These are phyloP conservation scores for Mallateleia sp. DNA, from an alignment of 2,888 invertebrate genomes.

Conservation along the genomic window DNA sequence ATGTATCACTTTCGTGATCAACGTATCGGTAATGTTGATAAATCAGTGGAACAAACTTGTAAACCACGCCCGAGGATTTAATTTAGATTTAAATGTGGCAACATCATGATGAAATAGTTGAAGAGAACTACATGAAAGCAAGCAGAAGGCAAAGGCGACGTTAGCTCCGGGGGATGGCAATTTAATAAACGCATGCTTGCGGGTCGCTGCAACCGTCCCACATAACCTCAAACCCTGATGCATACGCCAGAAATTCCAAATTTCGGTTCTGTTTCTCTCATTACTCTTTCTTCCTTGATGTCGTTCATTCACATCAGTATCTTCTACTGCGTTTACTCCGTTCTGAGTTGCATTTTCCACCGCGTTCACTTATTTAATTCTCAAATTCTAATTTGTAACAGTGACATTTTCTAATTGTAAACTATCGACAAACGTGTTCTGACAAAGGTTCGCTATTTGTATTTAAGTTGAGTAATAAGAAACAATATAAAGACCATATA, in stretches of 20 bases:
- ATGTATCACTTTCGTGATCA: constrained; percentile 7
- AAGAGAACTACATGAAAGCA: constrained; percentile 56
- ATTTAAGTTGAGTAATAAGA: constrained; percentile 20
- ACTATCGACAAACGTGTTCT: constrained; percentile 38
- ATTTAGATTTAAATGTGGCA: constrained; percentile 85
- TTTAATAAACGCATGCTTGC: constrained; percentile 85
- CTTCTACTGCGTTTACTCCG: constrained; percentile 34
- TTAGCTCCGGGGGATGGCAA: constrained; percentile 81
- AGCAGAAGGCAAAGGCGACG: constrained; percentile 57
- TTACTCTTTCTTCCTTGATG: constrained; percentile 50
- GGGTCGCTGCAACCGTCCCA: constrained; percentile 66
- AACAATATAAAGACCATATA: constrained; percentile 18
- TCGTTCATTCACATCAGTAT: constrained; percentile 53
- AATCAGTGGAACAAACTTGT: constrained; percentile 77
- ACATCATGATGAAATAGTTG: constrained; percentile 77
- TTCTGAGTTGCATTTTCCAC: neutral
- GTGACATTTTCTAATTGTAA: constrained; percentile 60
- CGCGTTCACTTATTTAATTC: constrained; percentile 50
- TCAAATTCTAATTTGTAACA: constrained; percentile 58
- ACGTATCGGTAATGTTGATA: constrained; percentile 46
- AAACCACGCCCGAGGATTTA: constrained; percentile 84
- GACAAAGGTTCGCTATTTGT: constrained; percentile 30
- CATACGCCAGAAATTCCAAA: constrained; percentile 69
- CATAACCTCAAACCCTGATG: constrained; percentile 78
- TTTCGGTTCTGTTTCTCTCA: constrained; percentile 58